Evolutionary conservation across 2,888 invertebrate genomes (phyloP).

Genomic region (Netelia virgata): DNA sequence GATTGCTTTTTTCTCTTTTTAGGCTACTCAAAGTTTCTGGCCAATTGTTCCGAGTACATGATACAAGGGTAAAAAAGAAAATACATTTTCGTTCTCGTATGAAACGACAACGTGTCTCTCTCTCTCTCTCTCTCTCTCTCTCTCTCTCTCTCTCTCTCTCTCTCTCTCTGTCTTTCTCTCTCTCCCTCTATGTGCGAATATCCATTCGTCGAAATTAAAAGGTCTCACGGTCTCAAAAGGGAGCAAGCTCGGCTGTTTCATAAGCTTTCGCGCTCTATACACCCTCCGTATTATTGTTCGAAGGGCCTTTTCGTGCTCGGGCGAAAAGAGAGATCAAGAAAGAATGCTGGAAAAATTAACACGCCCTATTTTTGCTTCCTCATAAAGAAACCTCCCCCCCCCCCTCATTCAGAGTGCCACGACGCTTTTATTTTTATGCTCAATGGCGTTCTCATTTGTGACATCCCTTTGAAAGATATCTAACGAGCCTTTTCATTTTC

Average conservation of each 20-base stretch:
- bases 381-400: neutral
- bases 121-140: neutral
- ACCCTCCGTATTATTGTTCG: constrained; percentile 35
- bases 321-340: constrained; percentile 28
- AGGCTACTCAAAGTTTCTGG: constrained; percentile 14
- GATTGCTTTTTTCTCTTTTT: neutral
- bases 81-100: neutral
- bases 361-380: constrained; percentile 6
- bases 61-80: neutral
- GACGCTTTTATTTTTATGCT: neutral
- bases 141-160: neutral
- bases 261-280: constrained; percentile 4
- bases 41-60: constrained; percentile 37
- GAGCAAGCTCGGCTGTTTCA: constrained; percentile 36
- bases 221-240: constrained; percentile 20
- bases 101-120: neutral
- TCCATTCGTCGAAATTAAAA: constrained; percentile 53
- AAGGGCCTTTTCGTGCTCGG: constrained; percentile 6
- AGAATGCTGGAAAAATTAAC: constrained; percentile 33
- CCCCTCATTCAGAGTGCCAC: neutral
- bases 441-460: neutral
- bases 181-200: neutral
- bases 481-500: neutral
- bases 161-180: neutral
- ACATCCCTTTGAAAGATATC: neutral